These are phyloP conservation scores for Hippocampus abdominalis DNA, from an alignment of 2,113 vertebrate species.

Conservation along the genomic window DNA sequence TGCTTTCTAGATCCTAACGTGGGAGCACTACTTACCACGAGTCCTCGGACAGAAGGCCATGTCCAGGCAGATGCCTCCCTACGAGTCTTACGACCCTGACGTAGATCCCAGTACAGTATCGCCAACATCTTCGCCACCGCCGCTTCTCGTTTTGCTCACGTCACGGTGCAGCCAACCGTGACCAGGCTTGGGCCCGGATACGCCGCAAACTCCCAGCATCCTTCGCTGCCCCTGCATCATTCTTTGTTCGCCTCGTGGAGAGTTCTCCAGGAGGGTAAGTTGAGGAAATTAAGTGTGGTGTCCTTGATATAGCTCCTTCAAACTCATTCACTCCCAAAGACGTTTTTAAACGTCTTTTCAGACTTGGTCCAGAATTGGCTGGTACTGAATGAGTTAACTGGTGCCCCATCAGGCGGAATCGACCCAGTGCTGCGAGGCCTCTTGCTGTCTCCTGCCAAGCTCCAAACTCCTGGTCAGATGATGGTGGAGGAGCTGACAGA, in stretches of 20 bases:
- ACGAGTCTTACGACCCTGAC: conserved; percentile 60
- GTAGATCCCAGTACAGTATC: conserved; percentile 71
- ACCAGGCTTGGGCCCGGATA: conserved; percentile 69
- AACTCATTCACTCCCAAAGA: too few species aligned
- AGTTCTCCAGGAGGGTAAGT: conserved; percentile 70
- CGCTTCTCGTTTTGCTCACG: conserved; percentile 77
- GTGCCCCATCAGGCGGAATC: conserved; percentile 66
- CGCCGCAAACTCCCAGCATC: conserved; percentile 57
- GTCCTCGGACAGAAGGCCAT: conserved; percentile 62
- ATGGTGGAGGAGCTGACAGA: conserved; percentile 81
- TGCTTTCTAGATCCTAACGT: conserved; percentile 70
- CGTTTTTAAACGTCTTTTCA: too few species aligned
- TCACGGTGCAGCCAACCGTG: conserved; percentile 74
- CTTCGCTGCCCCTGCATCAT: conserved; percentile 71
- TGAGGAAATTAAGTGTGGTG: background rate
- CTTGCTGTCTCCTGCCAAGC: conserved; percentile 73
- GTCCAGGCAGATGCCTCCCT: conserved; percentile 62
- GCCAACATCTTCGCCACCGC: conserved; percentile 75
- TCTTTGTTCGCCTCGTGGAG: conserved; percentile 79
- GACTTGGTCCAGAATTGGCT: too few species aligned
- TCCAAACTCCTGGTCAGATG: conserved; percentile 76
- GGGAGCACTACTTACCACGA: conserved; percentile 73
- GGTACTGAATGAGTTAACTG: too few species aligned
- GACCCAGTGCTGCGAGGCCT: conserved; percentile 77
- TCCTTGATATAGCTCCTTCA: background rate